Evolutionary conservation across 2,888 invertebrate genomes (phyloP), one percentile per base, ranked within the genome.

Genomic region (Cylindroiulus punctatus): DNA sequence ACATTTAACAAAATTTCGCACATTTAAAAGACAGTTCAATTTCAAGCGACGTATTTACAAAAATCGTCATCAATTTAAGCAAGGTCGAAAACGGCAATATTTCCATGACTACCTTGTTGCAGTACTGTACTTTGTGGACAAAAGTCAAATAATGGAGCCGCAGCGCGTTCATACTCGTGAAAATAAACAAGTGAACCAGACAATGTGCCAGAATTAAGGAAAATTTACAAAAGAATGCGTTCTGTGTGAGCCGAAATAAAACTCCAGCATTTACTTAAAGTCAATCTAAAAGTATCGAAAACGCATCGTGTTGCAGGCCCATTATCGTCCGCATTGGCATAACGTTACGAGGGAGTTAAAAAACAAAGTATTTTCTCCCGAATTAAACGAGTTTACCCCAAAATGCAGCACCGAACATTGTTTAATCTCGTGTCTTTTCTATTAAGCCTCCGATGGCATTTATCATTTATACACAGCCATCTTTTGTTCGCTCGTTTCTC

Each of bases 211-310:
- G 52, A 52, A 52, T 52, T 52, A 52, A 52, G 52, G n/a, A 52
- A 52, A 52, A 52, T 52, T 52, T n/a, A 52, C 52, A 52, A 52
- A 52, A 52, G 52, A 52, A 52, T 52, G 5, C 1, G 12, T 7
- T 52, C n/a, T 52, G 52, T 52, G 52, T 52, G 19, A 52, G 52
- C n/a, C n/a, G 52, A 52, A 52, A 52, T 52, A 52, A 52, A 52
- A 52, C n/a, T 52, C 19, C n/a, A n/a, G 52, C 52, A 52, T 52
- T 52, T 52, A 52, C 52, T 52, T 52, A 52, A 52, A 52, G n/a
- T 52, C n/a, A 52, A 52, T 52, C 44, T 0, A 44, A 44, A 44
- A 44, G 44, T 44, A 44, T 8, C 44, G 44, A 44, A 44, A 44
- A 12, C 3, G 52, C n/a, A 52, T 52, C n/a, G 52, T n/a, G 52